Conservation (phyloP, 2,797 vertebrate genomes). For the Myripristis murdjan region DNA sequence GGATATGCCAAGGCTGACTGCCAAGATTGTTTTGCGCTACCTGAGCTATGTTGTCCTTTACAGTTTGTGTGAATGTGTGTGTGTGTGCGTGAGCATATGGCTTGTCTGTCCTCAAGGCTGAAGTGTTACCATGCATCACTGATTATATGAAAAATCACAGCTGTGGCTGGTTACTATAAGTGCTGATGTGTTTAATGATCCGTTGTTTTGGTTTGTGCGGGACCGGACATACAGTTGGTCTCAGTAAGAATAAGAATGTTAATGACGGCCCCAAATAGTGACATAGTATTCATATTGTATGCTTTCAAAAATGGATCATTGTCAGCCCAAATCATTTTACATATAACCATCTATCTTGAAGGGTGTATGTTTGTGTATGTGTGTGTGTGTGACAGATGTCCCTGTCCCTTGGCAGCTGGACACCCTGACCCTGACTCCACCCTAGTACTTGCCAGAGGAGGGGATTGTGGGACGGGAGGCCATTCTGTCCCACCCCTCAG, state of each 20-base stretch:
- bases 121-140: conserved; percentile 70
- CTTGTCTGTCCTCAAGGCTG: conserved; percentile 67
- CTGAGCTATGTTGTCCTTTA: conserved; percentile 81
- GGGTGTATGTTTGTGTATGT: conserved; percentile 9
- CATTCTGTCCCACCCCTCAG: conserved; percentile 33
- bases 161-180: conserved; percentile 69
- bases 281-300: conserved; percentile 48
- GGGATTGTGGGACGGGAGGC: conserved; percentile 33
- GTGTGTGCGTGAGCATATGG: conserved; percentile 35
- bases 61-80: conserved; percentile 45
- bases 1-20: conserved; percentile 71
- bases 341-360: not conserved
- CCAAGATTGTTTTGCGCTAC: conserved; percentile 80
- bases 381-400: conserved; percentile 53
- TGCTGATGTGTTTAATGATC: conserved; percentile 76
- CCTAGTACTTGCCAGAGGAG: conserved; percentile 47
- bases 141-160: conserved; percentile 77
- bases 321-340: conserved; percentile 32
- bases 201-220: conserved; percentile 63
- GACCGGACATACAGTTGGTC: conserved; percentile 53
- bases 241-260: conserved; percentile 45
- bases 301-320: conserved; percentile 47
- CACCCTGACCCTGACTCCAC: conserved; percentile 45
- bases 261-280: conserved; percentile 51
- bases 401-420: conserved; percentile 16